Conservation (phyloP, 1,140 invertebrate species). For the Rhizoglyphus robini region DNA sequence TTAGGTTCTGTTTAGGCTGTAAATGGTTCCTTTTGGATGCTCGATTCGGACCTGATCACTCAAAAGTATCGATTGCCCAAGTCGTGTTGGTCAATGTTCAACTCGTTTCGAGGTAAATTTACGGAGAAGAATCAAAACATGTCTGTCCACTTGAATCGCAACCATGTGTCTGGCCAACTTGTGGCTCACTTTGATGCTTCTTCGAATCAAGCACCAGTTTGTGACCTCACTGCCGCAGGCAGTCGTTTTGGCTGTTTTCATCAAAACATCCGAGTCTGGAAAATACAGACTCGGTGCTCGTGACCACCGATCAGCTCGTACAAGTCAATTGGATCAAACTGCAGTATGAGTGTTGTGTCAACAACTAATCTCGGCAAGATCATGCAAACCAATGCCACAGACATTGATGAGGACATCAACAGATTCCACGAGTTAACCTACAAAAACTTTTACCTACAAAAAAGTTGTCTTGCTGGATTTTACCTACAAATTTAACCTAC, state of each 20-base stretch:
- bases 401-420: not conserved
- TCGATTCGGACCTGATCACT: not conserved
- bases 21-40: not conserved
- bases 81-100: not conserved
- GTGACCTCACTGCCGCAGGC: not conserved
- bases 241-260: not conserved
- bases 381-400: not conserved
- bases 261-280: not conserved
- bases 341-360: not conserved
- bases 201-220: not conserved
- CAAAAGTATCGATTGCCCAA: not conserved
- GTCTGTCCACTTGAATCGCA: not conserved
- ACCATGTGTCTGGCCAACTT: not conserved
- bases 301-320: too few species aligned
- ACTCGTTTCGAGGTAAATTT: not conserved
- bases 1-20: not conserved
- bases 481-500: too few species aligned
- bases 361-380: not conserved
- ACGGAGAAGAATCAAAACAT: not conserved
- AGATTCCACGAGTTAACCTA: too few species aligned
- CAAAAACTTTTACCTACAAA: too few species aligned
- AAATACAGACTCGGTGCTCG: not conserved
- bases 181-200: not conserved
- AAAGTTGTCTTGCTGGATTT: too few species aligned
- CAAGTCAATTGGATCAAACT: slow-evolving; percentile 1